These are phyloP conservation scores for Caenorhabditis remanei DNA, from an alignment of 1,140 invertebrate genomes.

Conservation along the genomic window DNA sequence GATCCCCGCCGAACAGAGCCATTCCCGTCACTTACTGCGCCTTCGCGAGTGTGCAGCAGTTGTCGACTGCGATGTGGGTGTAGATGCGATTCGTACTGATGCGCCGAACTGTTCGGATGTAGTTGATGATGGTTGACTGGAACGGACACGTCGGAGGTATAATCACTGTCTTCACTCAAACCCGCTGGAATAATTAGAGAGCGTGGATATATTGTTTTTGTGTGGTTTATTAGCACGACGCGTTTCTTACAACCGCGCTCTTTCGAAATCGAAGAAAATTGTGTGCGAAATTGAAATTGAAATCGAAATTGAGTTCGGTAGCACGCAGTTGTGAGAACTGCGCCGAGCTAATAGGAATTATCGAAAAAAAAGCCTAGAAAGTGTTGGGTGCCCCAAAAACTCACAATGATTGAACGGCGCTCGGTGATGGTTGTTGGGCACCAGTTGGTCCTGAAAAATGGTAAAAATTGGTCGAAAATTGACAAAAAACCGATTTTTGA, in stretches of 20 bases:
- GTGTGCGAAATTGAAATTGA: no score
- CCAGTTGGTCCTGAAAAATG: slow-evolving; percentile 63
- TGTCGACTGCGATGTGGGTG: slow-evolving; percentile 81
- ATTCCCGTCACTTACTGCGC: slow-evolving; percentile 50
- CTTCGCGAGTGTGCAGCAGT: slow-evolving; percentile 22
- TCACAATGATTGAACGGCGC: slow-evolving; percentile 77
- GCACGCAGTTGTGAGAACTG: no score
- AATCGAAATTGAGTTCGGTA: no score
- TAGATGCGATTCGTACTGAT: slow-evolving; percentile 75
- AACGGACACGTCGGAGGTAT: slow-evolving; percentile 95
- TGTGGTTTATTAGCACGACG: no score
- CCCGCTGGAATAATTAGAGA: slow-evolving; percentile 83
- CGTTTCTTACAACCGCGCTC: no score
- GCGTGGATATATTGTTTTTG: neutral
- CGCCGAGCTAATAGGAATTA: no score
- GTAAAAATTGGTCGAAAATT: neutral
- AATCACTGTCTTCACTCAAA: slow-evolving; percentile 95
- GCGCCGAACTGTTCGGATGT: slow-evolving; percentile 70
- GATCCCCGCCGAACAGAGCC: no score
- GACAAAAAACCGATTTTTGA: neutral
- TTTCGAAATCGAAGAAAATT: no score
- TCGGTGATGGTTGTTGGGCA: slow-evolving; percentile 62
- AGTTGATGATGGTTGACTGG: slow-evolving; percentile 83
- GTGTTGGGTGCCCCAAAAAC: slow-evolving; percentile 54
- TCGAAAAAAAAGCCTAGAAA: no score